Evolutionary conservation across 2,113 vertebrate genomes (phyloP).

Genomic region (Melanocharis versteri): DNA sequence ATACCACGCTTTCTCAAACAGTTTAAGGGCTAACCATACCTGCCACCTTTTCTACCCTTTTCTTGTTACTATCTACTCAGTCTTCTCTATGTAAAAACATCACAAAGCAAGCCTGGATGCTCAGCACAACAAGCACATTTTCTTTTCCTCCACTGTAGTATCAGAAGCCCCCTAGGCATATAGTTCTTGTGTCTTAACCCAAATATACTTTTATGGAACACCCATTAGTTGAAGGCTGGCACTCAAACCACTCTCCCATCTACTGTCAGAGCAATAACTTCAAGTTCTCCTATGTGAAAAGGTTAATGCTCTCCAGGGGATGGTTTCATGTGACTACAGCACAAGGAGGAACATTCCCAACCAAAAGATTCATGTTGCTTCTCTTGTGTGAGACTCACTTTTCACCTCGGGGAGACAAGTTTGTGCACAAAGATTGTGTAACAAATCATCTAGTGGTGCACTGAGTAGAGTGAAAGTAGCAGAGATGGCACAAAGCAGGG

Average conservation of each 20-base stretch:
- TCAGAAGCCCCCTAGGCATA: neutral
- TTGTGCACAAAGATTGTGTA: neutral
- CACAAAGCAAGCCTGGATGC: neutral
- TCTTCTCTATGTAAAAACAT: neutral
- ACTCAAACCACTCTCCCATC: neutral
- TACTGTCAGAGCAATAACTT: neutral
- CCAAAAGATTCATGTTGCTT: neutral
- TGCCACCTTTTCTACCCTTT: neutral
- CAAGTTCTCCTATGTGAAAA: neutral
- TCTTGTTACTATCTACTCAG: neutral
- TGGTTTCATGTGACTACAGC: fast-evolving
- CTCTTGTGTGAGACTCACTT: fast-evolving
- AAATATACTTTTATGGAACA: neutral
- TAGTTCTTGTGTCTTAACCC: neutral
- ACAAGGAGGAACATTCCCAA: neutral
- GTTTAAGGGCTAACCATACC: neutral
- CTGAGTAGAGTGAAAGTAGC: neutral
- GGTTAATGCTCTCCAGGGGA: neutral
- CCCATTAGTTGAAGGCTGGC: neutral
- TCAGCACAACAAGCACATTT: neutral
- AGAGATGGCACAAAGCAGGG: neutral
- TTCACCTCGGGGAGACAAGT: neutral
- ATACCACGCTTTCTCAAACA: neutral
- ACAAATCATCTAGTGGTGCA: neutral
- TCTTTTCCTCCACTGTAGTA: neutral